Evolutionary conservation across 2,888 invertebrate species (phyloP).

Genomic region (Adineta ricciae): DNA sequence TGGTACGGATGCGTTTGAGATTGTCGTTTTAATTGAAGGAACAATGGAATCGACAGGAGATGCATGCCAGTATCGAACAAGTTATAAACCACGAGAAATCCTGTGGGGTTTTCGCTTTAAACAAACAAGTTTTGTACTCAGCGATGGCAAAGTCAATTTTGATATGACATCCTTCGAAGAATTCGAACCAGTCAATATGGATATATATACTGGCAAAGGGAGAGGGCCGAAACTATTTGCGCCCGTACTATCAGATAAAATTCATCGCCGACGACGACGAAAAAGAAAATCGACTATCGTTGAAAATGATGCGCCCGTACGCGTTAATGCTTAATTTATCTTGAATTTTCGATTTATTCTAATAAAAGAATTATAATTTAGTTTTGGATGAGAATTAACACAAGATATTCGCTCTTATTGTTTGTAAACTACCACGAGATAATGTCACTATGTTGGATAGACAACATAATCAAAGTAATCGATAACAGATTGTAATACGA

Average conservation of each 20-base stretch:
- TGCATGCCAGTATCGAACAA: slow-evolving; percentile 32
- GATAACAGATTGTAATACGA: too few relatives aligned
- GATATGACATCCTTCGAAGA: slow-evolving; percentile 13
- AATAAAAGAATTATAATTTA: neutral
- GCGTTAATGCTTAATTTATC: neutral
- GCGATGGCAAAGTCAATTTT: neutral
- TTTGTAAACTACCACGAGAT: too few relatives aligned
- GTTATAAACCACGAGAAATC: slow-evolving; percentile 33
- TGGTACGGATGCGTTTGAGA: slow-evolving; percentile 25
- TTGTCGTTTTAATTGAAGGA: slow-evolving; percentile 31
- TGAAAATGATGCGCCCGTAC: neutral
- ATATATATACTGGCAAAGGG: neutral
- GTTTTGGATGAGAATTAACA: neutral
- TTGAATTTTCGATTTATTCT: neutral
- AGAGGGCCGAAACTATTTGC: slow-evolving; percentile 14
- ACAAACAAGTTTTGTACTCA: neutral
- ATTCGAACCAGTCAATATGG: slow-evolving; percentile 14
- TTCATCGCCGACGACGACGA: neutral
- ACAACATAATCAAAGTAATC: too few relatives aligned
- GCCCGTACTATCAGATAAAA: neutral
- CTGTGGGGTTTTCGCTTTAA: slow-evolving; percentile 31
- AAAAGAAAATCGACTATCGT: neutral
- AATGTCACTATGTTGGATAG: too few relatives aligned
- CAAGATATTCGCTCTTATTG: too few relatives aligned
- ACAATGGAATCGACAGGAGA: slow-evolving; percentile 33